These are phyloP conservation scores for Conistra vaccinii DNA, from an alignment of 2,888 invertebrate species.

Conservation along the genomic window DNA sequence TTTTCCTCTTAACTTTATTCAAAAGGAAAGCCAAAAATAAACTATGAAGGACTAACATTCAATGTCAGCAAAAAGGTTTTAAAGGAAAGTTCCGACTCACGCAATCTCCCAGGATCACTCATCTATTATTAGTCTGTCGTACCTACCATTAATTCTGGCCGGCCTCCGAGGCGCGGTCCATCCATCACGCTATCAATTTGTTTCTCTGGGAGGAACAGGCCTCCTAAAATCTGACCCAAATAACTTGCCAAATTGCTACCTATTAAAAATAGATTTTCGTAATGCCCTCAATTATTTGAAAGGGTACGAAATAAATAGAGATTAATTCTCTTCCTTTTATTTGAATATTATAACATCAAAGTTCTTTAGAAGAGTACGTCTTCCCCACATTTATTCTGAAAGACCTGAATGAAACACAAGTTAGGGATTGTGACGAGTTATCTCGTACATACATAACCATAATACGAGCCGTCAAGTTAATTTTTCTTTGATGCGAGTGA, in stretches of 20 bases:
- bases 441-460: slow-evolving; percentile 25
- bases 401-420: slow-evolving; percentile 6
- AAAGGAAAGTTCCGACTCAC: slow-evolving; percentile 49
- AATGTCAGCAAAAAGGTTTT: slow-evolving; percentile 36
- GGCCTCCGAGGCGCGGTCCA: slow-evolving; percentile 34
- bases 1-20: slow-evolving; percentile 29
- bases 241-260: slow-evolving; percentile 24
- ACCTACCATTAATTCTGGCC: slow-evolving; percentile 60
- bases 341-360: slow-evolving; percentile 18
- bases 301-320: slow-evolving; percentile 10
- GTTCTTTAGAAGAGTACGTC: not conserved
- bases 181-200: slow-evolving; percentile 67
- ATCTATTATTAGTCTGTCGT: slow-evolving; percentile 35
- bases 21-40: slow-evolving; percentile 12
- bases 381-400: not conserved
- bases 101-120: slow-evolving; percentile 41
- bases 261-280: slow-evolving; percentile 42
- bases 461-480: slow-evolving; percentile 8
- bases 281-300: slow-evolving; percentile 12
- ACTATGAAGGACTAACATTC: slow-evolving; percentile 11
- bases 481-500: slow-evolving; percentile 19
- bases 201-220: slow-evolving; percentile 15
- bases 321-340: not conserved
- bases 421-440: slow-evolving; percentile 6
- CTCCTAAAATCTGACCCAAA: slow-evolving; percentile 44